Evolutionary conservation across 2,797 vertebrate genomes (phyloP), one percentile per base, ranked within the genome.

Genomic region (Ptychobarbus kaznakovi): DNA sequence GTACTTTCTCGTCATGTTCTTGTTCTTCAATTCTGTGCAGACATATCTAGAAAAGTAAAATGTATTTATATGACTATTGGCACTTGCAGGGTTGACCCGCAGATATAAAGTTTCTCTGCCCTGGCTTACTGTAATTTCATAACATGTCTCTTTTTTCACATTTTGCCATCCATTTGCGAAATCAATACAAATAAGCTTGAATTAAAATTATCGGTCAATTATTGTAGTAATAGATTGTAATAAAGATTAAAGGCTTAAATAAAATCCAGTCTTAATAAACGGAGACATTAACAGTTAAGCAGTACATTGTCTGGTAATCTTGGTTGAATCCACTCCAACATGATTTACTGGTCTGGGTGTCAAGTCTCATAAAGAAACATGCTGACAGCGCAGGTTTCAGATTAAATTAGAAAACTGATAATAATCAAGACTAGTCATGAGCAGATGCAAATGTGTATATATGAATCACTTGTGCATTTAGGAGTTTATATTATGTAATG

Each of bases 321-420:
- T 42, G 18, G 16, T 16, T 46, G 51, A 79, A 84, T 84, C 75
- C 53, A 32, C 68, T 65, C 40, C 40, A 63, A 74, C 84, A 61
- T 40, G 77, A 80, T 85, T 74, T 73, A 73, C 84, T 53, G 76
- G 77, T 85, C 44, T 85, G 84, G 84, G 84, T 85, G 84, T 85
- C 68, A 13, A 85, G 68, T 56, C 13, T 61, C 32, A 25, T 10
- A 44, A 25, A 25, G 20, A 35, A 80, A 78, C 18, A 56, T 61
- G 83, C 75, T 79, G 84, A 80, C 77, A 42, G 32, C 10, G 18
- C 56, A 49, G 8, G 4, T 75, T 73, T 44, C 56, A 75, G 42
- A 83, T 83, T 76, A 83, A 42, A 44, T 58, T 3, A 22, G 22
- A 58, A 44, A 70, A 72, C 1, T 35, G 49, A 82, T 42, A 22